A percentile compares a stretch with the other conserved stretches of the same genome.
These are phyloP conservation scores for Acipenser ruthenus DNA, from an alignment of 2,797 vertebrate genomes.

Conservation along the genomic window DNA sequence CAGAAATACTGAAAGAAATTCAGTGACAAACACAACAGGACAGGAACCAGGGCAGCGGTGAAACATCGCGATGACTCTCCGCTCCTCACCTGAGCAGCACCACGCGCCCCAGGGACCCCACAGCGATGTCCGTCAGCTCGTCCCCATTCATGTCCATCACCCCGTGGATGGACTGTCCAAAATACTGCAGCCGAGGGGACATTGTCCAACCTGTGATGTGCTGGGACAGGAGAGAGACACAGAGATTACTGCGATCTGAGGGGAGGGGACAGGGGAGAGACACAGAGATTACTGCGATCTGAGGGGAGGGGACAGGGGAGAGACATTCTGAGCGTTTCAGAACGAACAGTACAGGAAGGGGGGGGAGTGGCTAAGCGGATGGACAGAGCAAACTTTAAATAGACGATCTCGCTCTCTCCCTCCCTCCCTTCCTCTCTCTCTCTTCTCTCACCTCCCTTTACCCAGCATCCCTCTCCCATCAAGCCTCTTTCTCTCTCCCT, in stretches of 20 bases:
- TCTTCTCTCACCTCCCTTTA: no score
- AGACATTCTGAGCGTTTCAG: not conserved
- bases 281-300: not conserved
- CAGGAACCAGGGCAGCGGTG: not conserved
- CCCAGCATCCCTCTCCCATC: no score
- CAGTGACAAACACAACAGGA: not conserved
- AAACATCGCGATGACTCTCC: not conserved
- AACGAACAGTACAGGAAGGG: not conserved
- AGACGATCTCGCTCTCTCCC: not conserved
- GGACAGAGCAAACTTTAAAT: no score
- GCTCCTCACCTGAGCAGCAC: slow-evolving; percentile 49
- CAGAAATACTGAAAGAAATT: no score
- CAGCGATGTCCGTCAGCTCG: slow-evolving; percentile 53
- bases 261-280: not conserved
- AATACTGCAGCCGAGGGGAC: slow-evolving; percentile 41
- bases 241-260: not conserved
- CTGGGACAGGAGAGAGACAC: slow-evolving; percentile 37
- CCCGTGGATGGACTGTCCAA: slow-evolving; percentile 68
- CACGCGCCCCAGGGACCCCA: slow-evolving; percentile 57
- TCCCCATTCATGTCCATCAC: slow-evolving; percentile 53
- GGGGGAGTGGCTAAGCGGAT: not conserved
- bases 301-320: not conserved
- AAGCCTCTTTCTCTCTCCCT: no score
- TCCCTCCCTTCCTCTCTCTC: not conserved
- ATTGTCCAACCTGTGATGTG: slow-evolving; percentile 46